These are phyloP conservation scores for Paelopatides confundens DNA, from an alignment of 53 echinoderm and acorn worm species.

Conservation along the genomic window DNA sequence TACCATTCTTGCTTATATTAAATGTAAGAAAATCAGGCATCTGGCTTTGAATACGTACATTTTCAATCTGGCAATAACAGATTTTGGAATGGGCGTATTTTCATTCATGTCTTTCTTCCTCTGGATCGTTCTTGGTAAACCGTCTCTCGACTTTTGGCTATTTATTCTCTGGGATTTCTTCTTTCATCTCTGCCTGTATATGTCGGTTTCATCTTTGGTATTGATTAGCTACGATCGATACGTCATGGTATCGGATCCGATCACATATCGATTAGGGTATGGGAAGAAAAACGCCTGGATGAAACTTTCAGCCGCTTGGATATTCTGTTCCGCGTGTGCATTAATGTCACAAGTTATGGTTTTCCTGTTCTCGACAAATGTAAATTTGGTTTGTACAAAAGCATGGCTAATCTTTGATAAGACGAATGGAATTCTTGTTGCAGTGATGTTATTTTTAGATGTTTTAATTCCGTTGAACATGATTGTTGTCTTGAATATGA, in stretches of 20 bases:
- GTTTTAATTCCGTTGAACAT: constrained; percentile 18
- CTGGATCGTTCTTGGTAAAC: constrained; percentile 9
- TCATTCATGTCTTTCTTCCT: not conserved
- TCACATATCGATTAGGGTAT: not conserved
- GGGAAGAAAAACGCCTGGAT: not conserved
- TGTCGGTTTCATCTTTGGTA: constrained; percentile 19
- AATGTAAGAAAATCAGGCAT: not conserved
- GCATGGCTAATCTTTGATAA: not conserved
- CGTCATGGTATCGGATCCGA: constrained; percentile 42
- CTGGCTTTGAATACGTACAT: constrained; percentile 40
- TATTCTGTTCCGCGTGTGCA: not conserved
- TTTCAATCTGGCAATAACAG: constrained; percentile 20
- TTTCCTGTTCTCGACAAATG: not conserved
- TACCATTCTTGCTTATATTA: constrained; percentile 16
- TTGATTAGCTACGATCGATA: constrained; percentile 40
- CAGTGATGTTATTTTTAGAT: not conserved
- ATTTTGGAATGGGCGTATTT: constrained; percentile 30
- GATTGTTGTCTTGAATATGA: not conserved
- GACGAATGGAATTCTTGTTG: not conserved
- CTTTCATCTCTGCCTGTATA: not conserved
- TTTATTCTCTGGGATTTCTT: not conserved
- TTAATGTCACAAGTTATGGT: not conserved
- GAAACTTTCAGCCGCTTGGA: not conserved
- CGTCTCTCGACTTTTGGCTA: not conserved
- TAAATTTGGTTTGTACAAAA: not conserved